Conservation (phyloP, 2,113 vertebrate genomes). For the Herpetotheres cachinnans region DNA sequence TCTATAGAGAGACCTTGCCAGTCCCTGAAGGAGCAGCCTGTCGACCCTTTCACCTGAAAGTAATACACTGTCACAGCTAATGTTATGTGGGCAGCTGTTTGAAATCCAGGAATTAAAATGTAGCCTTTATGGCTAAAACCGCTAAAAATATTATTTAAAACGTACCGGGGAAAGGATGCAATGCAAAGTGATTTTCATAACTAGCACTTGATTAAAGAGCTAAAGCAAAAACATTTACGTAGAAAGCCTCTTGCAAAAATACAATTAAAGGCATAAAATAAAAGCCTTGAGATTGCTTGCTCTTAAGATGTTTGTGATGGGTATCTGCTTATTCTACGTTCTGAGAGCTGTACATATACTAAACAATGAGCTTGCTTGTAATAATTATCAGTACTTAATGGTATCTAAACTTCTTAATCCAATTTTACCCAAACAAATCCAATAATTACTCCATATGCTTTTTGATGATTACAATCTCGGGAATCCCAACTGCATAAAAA, state of each 20-base stretch:
- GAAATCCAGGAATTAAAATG: background rate
- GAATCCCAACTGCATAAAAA: constrained; percentile 67
- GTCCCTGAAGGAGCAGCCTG: background rate
- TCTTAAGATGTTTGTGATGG: constrained; percentile 48
- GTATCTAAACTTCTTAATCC: constrained; percentile 70
- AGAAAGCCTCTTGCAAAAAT: constrained; percentile 29
- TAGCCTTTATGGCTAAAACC: background rate
- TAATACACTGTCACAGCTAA: background rate
- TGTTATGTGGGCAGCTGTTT: background rate
- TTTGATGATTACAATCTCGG: constrained; percentile 66
- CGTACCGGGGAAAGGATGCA: background rate
- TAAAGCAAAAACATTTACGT: background rate
- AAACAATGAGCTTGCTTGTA: constrained; percentile 65
- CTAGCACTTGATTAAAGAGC: background rate
- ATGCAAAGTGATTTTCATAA: background rate
- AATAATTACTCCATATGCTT: constrained; percentile 69
- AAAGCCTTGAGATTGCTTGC: constrained; percentile 9
- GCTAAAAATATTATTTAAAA: background rate
- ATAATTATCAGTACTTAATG: constrained; percentile 66
- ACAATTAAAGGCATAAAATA: constrained; percentile 2
- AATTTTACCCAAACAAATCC: constrained; percentile 71
- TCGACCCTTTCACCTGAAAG: background rate
- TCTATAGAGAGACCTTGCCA: background rate
- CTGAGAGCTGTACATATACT: background rate
- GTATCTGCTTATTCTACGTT: constrained; percentile 34